These are phyloP conservation scores for Frankliniella fusca DNA, from an alignment of 2,888 invertebrate species.

Conservation along the genomic window DNA sequence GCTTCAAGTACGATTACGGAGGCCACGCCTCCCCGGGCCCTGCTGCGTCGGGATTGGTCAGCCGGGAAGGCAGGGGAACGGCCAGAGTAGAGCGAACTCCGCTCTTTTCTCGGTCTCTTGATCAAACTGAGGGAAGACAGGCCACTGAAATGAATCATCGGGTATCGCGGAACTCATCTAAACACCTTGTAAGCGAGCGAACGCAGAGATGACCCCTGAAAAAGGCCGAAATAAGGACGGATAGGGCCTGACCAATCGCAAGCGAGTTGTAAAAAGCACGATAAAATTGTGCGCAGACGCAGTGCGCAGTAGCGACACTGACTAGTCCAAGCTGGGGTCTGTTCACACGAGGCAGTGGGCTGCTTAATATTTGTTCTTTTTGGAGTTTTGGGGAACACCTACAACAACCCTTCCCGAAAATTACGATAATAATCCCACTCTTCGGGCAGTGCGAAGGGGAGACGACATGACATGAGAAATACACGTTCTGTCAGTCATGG, in stretches of 20 bases:
- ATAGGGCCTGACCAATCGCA: background rate
- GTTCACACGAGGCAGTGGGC: background rate
- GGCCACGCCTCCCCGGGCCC: background rate
- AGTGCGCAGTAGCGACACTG: background rate
- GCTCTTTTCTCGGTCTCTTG: background rate
- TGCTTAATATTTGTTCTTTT: background rate
- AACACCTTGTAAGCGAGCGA: background rate
- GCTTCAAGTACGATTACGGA: constrained; percentile 11
- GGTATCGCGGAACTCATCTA: background rate
- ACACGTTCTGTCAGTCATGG: no score
- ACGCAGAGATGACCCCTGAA: background rate
- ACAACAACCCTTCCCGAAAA: no score
- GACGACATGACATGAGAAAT: no score
- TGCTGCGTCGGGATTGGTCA: background rate
- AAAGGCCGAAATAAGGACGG: background rate
- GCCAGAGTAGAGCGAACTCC: background rate
- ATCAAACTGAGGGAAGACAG: no score
- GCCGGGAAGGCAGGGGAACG: background rate
- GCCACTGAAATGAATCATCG: no score
- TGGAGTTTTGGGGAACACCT: background rate
- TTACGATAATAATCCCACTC: no score
- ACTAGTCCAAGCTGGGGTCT: background rate
- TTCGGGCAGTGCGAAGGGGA: no score
- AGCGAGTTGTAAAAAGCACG: constrained; percentile 1
- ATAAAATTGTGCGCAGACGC: constrained; percentile 19